Base-by-base conservation (phyloP, 2,797 vertebrate species). In the Babyrousa celebensis region DNA sequence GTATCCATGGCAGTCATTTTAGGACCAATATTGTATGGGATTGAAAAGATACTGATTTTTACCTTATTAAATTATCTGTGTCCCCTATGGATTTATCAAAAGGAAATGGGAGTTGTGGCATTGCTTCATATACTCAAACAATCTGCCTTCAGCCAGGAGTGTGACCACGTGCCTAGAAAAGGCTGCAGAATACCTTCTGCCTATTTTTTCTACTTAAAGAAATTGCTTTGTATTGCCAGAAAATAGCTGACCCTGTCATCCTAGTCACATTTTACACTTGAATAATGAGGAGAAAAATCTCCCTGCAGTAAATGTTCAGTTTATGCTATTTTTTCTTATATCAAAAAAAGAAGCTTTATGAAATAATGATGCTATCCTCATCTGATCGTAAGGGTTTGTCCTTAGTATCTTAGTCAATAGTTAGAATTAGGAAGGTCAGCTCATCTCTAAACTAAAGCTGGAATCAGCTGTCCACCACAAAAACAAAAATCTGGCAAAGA, bases 161-260 rank as follows among this genome's bases (percentile, higher is more conserved):
- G 27, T 6, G 21, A 93, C 54, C 85, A 82, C 1, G 67, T 96
- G 93, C 90, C 71, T 90, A 96, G 43, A 82, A 97, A 97, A 97
- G 83, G 12, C n/a, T 96, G 77, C 10, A 96, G 96, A 97, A 97
- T 96, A 96, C 95, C 75, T 96, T 95, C 96, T 95, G 52, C 86
- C 48, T 97, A 87, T 98, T 98, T 98, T 98, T 94, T 98, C 96
- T 96, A 96, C 94, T 97, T 98, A 97, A 98, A 98, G 96, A 98
- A 98, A 97, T 87, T 96, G 0, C 92, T 98, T 98, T 98, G 74
- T 96, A 62, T 78, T 97, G 89, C 95, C 95, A 60, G 83, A 97
- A 97, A 98, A 98, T 97, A 98, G 96, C 91, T 82, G 93, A 95
- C 95, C 97, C 97, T 90, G 21, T n/a, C 93, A 92, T 98, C 93